A percentile compares a stretch with the other conserved stretches of the same genome.
These are phyloP conservation scores for Blastobasis adustella DNA, from an alignment of 2,888 invertebrate genomes.

Conservation along the genomic window DNA sequence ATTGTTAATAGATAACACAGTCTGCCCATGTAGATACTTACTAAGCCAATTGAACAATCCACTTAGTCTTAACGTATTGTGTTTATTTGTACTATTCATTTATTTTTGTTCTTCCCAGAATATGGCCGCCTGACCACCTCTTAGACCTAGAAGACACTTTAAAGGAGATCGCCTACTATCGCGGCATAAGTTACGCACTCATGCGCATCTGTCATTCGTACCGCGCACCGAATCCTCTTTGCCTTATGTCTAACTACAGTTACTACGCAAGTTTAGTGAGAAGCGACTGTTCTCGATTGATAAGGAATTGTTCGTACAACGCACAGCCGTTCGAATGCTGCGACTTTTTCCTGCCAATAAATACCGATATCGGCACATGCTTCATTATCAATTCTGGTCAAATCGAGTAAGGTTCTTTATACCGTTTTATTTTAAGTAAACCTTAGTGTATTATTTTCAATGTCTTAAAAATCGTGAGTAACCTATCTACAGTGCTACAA, in stretches of 20 bases:
- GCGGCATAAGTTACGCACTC: slow-evolving; percentile 79
- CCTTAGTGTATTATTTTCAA: too few species aligned
- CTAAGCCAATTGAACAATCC: neutral
- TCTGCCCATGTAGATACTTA: too few species aligned
- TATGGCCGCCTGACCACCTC: slow-evolving; percentile 79
- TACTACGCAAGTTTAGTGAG: slow-evolving; percentile 74
- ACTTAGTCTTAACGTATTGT: neutral
- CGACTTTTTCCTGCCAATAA: slow-evolving; percentile 72
- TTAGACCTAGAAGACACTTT: slow-evolving; percentile 81
- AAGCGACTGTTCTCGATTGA: slow-evolving; percentile 61
- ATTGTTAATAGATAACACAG: too few species aligned
- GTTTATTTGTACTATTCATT: neutral
- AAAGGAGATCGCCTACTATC: slow-evolving; percentile 80
- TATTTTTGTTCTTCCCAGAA: slow-evolving; percentile 42
- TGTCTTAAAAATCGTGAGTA: too few species aligned
- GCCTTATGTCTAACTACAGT: slow-evolving; percentile 75
- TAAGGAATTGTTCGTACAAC: slow-evolving; percentile 72
- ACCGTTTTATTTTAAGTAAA: too few species aligned
- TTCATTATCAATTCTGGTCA: slow-evolving; percentile 77
- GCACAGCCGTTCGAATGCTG: slow-evolving; percentile 75
- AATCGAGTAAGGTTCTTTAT: slow-evolving; percentile 47
- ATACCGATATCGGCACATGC: slow-evolving; percentile 77
- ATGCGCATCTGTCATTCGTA: slow-evolving; percentile 75
- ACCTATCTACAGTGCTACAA: too few species aligned
- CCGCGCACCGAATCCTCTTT: slow-evolving; percentile 62